A percentile compares a stretch with the other conserved stretches of the same genome.
These are phyloP conservation scores for Microchirus variegatus DNA, from an alignment of 2,797 vertebrate species.

Conservation along the genomic window DNA sequence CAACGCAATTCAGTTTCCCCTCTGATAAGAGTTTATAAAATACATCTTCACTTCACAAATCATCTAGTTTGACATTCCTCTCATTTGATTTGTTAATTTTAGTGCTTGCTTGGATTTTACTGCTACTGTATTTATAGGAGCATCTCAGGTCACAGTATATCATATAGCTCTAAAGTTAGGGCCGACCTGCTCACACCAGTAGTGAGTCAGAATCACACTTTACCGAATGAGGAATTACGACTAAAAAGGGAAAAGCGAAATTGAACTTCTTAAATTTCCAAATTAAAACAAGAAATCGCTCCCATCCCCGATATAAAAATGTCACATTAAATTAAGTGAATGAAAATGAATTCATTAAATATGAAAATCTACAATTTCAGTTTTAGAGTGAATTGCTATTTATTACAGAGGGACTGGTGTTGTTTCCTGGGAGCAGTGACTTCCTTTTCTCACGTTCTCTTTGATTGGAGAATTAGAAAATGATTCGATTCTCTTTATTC, in stretches of 20 bases:
- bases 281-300: background rate
- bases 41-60: constrained; percentile 10
- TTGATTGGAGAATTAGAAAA: constrained; percentile 15
- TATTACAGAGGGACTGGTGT: constrained; percentile 18
- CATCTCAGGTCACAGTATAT: constrained; percentile 65
- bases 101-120: constrained; percentile 44
- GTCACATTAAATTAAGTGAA: constrained; percentile 1
- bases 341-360: constrained; percentile 1
- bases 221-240: constrained; percentile 6
- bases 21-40: background rate
- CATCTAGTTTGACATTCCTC: constrained; percentile 3
- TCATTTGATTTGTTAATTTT: constrained; percentile 23
- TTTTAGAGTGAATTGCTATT: constrained; percentile 7
- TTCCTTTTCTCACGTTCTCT: constrained; percentile 40
- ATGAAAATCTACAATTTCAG: constrained; percentile 13
- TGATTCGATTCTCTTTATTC: constrained; percentile 33
- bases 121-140: constrained; percentile 57
- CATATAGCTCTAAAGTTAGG: constrained; percentile 73
- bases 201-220: constrained; percentile 24
- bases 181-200: constrained; percentile 17
- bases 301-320: background rate
- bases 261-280: background rate
- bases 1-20: background rate
- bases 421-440: constrained; percentile 23
- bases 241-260: constrained; percentile 4